Base-by-base conservation (phyloP, 1,140 invertebrate genomes). In the Yoshiicerus persimilis region DNA sequence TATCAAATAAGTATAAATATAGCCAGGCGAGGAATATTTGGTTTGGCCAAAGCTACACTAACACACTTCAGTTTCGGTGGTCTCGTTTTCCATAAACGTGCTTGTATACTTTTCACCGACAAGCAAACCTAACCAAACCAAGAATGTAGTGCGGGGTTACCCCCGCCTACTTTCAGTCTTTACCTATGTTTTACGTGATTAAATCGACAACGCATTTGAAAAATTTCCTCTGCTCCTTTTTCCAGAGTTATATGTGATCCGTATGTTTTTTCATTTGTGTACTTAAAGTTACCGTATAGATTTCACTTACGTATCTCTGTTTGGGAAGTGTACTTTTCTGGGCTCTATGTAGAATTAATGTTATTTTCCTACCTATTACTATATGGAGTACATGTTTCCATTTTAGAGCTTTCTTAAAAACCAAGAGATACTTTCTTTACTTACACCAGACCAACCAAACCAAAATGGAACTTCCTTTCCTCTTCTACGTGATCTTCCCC, bases 181-280 rank as follows among this genome's bases (percentile, higher is more conserved):
- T 80, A 80, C 75, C n/a, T 80, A 80, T 80, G 75, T 80, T 80
- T 80, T 80, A 80, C 32, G 75, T 38, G 75, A 80, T 80, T 80
- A 80, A 80, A 80, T 80, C 75, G 30, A 38, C 75, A 80, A 34
- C 75, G 32, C 75, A 80, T 80, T 80, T 38, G 75, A 80, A 80
- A 80, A 36, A 80, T 80, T 34, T 80, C 75, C 75, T 80, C 30
- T 23, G 6, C 34, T 80, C n/a, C 75, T 80, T 16, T 80, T n/a
- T n/a, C n/a, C 4, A 34, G n/a, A 36, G 4, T 80, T 34, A 36
- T 36, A 80, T 20, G 32, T 80, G 75, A 13, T 34, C 30, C n/a
- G 34, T 80, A 36, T 80, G 32, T 80, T 80, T 30, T 30, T 30
- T 70, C 25, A 66, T 66, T 66, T 70, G 66, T 70, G 47, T 56